Evolutionary conservation across 1,140 invertebrate species (phyloP).

Genomic region (Hylyphantes graminicola): DNA sequence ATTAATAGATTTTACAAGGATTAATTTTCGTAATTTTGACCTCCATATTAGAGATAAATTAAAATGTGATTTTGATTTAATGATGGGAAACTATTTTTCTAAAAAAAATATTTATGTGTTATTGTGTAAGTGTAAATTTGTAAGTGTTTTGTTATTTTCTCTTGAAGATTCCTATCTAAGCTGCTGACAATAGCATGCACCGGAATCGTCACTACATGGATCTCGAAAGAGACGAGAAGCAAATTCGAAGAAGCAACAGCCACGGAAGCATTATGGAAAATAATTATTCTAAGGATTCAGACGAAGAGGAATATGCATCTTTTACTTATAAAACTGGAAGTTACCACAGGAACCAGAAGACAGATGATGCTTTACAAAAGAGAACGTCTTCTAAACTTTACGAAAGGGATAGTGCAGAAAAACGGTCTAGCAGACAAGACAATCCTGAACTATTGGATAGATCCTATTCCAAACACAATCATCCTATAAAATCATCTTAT

Average conservation of each 20-base stretch:
- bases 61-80: no score
- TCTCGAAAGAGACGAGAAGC: background rate
- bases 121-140: no score
- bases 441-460: background rate
- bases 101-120: no score
- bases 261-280: background rate
- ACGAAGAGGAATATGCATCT: constrained; percentile 8
- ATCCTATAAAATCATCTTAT: background rate
- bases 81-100: no score
- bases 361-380: background rate
- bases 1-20: no score
- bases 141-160: no score
- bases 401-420: background rate
- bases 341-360: background rate
- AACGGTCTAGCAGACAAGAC: background rate
- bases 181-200: constrained; percentile 3
- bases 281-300: background rate
- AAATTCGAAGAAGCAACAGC: background rate
- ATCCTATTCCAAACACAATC: background rate
- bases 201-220: background rate
- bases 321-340: constrained; percentile 21
- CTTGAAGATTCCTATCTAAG: no score
- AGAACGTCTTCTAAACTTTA: background rate
- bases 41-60: no score
- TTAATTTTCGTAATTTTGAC: no score